Evolutionary conservation across 2,113 vertebrate genomes (phyloP), one percentile per base, ranked within the genome.

Genomic region (Hippocampus guttulatus): DNA sequence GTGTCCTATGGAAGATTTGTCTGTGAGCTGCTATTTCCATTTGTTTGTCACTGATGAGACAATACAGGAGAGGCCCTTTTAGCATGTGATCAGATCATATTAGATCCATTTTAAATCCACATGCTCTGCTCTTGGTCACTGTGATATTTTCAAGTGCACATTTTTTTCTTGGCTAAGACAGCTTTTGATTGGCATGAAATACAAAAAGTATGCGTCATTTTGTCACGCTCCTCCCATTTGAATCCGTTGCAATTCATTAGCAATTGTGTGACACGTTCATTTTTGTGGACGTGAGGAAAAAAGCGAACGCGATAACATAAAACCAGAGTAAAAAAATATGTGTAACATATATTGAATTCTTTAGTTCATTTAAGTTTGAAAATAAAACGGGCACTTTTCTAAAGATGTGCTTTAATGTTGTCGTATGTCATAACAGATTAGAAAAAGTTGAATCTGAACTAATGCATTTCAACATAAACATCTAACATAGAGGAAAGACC

Each of bases 401-500:
- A 52, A 21, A 21, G 14, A 15, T 47, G 49, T 52, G 20, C 18
- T 52, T 21, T 52, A 5, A 20, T 20, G 18, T 16, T 49, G 14
- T 8, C 5, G 21, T 51, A 52, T 3, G 11, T 33, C 30, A 33
- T 33, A 5, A 5, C 30, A 27, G 23, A 58, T 58, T 25, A 64
- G 57, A 68, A 75, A 68, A 75, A 70, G 25, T 20, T 69, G 63
- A 11, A 25, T 47, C 33, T 64, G 25, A 80, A 60, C 61, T 70
- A 30, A 76, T 81, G 70, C 66, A 77, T 51, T 58, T 58, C 25
- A 41, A 30, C 76, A 41, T 68, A 30, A 60, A 41, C 43, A 23
- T 43, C 40, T 25, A n/a, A 41, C 51, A 69, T 76, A 45, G 43
- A 54, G 70, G 71, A 87, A 84, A 82, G 75, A 54, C 69, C 62